These are phyloP conservation scores for Hypanus sabinus DNA, from an alignment of 2,113 vertebrate species.

Conservation along the genomic window DNA sequence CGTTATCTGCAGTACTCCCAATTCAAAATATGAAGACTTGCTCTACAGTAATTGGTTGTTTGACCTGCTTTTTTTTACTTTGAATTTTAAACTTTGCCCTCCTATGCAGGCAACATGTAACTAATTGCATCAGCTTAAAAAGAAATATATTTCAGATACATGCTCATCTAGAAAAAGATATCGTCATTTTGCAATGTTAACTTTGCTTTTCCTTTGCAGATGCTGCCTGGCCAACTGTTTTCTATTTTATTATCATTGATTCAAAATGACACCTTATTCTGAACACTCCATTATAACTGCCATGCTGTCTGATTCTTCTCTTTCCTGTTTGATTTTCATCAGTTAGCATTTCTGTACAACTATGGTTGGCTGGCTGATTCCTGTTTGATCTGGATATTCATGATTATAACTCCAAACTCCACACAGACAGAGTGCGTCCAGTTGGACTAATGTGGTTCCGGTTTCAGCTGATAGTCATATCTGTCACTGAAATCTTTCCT, in stretches of 20 bases:
- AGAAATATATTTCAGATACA: background rate
- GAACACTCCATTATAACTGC: background rate
- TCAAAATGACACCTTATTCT: background rate
- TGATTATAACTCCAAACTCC: background rate
- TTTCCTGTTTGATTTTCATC: background rate
- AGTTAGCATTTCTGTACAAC: background rate
- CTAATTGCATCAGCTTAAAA: too few species aligned
- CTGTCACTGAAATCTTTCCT: background rate
- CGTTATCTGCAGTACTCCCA: too few species aligned
- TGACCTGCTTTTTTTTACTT: too few species aligned
- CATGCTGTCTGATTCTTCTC: background rate
- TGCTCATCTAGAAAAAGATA: background rate
- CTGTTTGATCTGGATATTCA: background rate
- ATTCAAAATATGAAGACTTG: too few species aligned
- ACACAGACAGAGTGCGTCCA: background rate
- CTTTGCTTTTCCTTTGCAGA: too few species aligned
- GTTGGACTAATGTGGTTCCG: background rate
- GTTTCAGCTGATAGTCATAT: background rate
- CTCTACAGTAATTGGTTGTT: background rate
- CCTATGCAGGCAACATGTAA: too few species aligned
- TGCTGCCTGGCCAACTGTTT: too few species aligned
- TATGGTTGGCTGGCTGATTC: background rate
- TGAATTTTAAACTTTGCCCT: too few species aligned
- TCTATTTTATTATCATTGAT: background rate
- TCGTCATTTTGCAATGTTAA: background rate